A percentile compares a stretch with the other conserved stretches of the same genome.
phyloP scores from a whole-genome alignment of 2,888 invertebrate genomes.

The Lypha dubia region DNA sequence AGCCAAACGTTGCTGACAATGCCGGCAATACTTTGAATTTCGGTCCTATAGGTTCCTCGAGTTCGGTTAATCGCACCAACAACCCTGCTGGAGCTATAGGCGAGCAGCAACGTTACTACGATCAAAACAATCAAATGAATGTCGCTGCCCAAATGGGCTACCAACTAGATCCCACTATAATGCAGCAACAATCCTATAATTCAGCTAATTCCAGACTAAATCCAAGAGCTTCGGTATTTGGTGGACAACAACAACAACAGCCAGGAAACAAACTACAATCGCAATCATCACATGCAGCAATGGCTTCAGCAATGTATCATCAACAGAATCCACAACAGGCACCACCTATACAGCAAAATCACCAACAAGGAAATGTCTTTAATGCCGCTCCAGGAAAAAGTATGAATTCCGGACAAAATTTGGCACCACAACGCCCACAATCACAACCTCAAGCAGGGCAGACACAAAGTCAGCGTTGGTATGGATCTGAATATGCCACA shows the following conservation, averaged over 20 bases:
- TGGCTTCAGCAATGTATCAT: constrained; percentile 62
- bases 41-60: constrained; percentile 80
- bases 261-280: constrained; percentile 69
- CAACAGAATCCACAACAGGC: constrained; percentile 71
- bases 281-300: constrained; percentile 73
- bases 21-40: constrained; percentile 76
- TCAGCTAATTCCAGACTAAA: constrained; percentile 84
- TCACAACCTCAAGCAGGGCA: constrained; percentile 80
- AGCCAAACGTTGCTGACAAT: constrained; percentile 54
- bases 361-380: constrained; percentile 75
- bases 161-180: constrained; percentile 77
- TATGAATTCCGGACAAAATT: constrained; percentile 68
- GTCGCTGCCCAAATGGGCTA: constrained; percentile 76
- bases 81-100: constrained; percentile 74
- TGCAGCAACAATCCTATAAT: constrained; percentile 72
- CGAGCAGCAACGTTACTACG: constrained; percentile 77
- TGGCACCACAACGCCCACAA: constrained; percentile 77
- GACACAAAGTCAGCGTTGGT: constrained; percentile 76
- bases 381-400: constrained; percentile 73
- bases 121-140: constrained; percentile 74
- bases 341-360: constrained; percentile 77
- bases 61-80: constrained; percentile 71
- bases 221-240: constrained; percentile 91
- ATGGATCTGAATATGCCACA: constrained; percentile 76
- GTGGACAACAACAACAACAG: constrained; percentile 71